A percentile compares a stretch with the other conserved stretches of the same genome.
Evolutionary conservation across 2,113 vertebrate genomes (phyloP).

Genomic region (Okapia johnstoni): DNA sequence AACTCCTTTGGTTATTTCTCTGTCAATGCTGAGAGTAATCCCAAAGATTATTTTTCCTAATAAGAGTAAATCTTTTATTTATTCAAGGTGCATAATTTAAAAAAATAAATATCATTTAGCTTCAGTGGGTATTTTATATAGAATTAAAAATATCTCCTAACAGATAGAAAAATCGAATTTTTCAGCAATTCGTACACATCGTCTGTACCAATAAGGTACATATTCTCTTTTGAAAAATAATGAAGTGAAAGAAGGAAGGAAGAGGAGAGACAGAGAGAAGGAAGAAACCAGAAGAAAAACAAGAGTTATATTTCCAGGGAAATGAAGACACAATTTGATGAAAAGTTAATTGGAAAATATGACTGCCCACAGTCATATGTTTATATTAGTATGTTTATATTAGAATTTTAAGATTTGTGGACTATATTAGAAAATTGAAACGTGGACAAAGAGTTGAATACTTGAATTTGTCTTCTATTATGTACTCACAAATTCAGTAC

Average conservation of each 20-base stretch:
- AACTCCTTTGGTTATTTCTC: background rate
- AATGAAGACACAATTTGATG: background rate
- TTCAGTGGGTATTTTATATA: background rate
- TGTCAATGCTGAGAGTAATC: background rate
- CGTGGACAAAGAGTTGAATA: background rate
- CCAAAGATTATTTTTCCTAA: background rate
- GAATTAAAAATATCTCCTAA: background rate
- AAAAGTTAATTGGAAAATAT: background rate
- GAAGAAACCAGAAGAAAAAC: too few species aligned
- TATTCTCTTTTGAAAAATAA: background rate
- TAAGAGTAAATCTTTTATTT: background rate
- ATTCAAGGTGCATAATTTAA: background rate
- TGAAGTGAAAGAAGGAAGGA: background rate
- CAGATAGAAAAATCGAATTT: background rate
- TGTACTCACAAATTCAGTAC: background rate
- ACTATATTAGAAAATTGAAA: background rate
- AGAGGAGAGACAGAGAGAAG: too few species aligned
- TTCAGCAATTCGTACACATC: background rate
- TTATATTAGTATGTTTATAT: background rate
- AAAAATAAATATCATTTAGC: background rate
- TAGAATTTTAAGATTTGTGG: background rate
- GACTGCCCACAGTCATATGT: background rate
- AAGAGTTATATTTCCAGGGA: background rate
- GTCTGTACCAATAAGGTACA: background rate
- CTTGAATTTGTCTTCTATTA: background rate